Evolutionary conservation across 1,140 invertebrate species (phyloP), one percentile per base, ranked within the genome.

Genomic region (Chrysomallon squamiferum): DNA sequence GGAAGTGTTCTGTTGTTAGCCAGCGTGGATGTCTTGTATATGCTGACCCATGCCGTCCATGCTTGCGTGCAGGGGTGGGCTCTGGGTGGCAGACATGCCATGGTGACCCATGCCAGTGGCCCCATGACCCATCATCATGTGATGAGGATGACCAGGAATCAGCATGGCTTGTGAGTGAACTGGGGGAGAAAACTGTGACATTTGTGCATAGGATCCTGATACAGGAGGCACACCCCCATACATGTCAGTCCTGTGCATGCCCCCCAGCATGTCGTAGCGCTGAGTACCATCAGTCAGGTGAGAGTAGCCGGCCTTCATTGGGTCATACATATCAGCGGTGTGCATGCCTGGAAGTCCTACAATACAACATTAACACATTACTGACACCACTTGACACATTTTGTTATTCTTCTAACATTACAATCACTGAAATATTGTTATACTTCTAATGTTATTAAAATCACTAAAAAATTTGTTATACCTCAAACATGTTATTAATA

Each of bases 21-120:
- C 86, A 57, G 87, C 87, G 70, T 88, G 87, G 65, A 88, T 87
- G 75, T 88, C 87, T 78, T 87, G 87, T 71, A 88, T 86, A 71
- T 87, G 86, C 52, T 75, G 80, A 27, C 85, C 85, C 74, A 87
- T 86, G 7, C 79, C 81, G 65, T 87, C 82, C 77, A 84, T 82
- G 71, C 76, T 76, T 64, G 72, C 72, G 68, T 88, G 87, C 47
- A 86, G 72, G 30, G 86, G 86, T 15, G 86, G 86, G 62, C 84
- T 86, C 71, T 87, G 86, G 20, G 86, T 76, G 5, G 76, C 73
- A 7, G 75, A 72, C 77, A 81, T 81, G n/a, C 82, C 82, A 69
- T 86, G 84, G 49, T 81, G 84, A 70, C 81, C 85, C 85, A 86
- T 86, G 22, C 73, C 76, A 47, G 83, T 79, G 33, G 75, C 76